Conservation (phyloP, 1,140 invertebrate genomes). For the Temnothorax nylanderi region DNA sequence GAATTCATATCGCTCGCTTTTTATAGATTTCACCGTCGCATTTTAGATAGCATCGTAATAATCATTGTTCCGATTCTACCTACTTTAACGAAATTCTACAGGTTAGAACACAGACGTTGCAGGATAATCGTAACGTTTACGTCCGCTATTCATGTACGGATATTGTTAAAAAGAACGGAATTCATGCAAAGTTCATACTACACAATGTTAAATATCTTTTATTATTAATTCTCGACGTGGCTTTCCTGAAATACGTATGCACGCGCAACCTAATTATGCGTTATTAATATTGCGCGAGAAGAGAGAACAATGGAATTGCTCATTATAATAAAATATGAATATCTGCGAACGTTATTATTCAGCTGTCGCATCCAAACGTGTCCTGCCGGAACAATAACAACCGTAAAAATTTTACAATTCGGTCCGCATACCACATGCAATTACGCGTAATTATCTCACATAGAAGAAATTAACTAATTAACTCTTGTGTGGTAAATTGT, state of each 20-base stretch:
- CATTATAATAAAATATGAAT: slow-evolving; percentile 29
- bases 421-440: background rate
- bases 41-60: background rate
- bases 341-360: background rate
- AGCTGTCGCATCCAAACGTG: background rate
- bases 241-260: background rate
- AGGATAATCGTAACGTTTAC: background rate
- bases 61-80: slow-evolving; percentile 18
- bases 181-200: background rate
- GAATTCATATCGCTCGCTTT: background rate
- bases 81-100: slow-evolving; percentile 34
- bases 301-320: slow-evolving; percentile 25
- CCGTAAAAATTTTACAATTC: background rate
- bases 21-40: slow-evolving; percentile 22
- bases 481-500: background rate
- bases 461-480: slow-evolving; percentile 20
- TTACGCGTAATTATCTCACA: slow-evolving; percentile 6
- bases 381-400: background rate
- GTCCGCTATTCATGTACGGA: background rate
- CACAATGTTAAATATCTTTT: background rate
- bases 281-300: slow-evolving; percentile 15
- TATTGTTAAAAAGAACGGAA: slow-evolving; percentile 17
- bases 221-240: slow-evolving; percentile 10
- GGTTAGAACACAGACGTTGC: background rate
- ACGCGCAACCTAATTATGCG: background rate